phyloP scores from a whole-genome alignment of 2,888 invertebrate genomes.

The Coecobrya sp. region DNA sequence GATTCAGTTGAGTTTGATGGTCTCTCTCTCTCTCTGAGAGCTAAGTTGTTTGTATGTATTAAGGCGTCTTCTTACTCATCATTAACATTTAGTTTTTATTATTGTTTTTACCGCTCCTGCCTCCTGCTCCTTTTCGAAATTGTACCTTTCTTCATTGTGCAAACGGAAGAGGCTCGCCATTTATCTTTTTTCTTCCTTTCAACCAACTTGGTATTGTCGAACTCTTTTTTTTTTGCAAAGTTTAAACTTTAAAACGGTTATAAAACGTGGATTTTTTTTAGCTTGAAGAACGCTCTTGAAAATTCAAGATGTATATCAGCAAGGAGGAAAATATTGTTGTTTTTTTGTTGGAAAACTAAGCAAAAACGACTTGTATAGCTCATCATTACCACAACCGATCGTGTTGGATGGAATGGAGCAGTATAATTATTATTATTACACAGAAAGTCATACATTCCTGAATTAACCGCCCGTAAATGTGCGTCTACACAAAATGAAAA shows the following conservation, averaged over 20 bases:
- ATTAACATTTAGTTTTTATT: constrained; percentile 11
- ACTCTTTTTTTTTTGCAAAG: neutral
- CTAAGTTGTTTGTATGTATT: neutral
- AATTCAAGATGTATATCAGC: neutral
- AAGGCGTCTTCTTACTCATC: neutral
- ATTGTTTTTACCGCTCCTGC: neutral
- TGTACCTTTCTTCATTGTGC: neutral
- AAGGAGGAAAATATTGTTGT: neutral
- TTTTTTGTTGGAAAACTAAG: neutral
- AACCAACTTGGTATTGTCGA: neutral
- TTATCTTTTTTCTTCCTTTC: neutral
- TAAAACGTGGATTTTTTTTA: neutral
- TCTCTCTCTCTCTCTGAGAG: neutral
- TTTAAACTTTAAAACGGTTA: neutral
- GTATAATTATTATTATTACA: constrained; percentile 18
- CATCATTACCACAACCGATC: constrained; percentile 46
- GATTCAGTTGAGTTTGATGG: constrained; percentile 6
- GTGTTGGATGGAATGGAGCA: constrained; percentile 36
- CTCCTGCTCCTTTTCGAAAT: neutral
- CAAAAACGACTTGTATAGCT: neutral
- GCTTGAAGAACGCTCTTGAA: neutral
- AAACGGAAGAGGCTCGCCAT: neutral
- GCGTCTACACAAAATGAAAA: constrained; percentile 23
- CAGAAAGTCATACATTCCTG: neutral
- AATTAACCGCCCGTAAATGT: constrained; percentile 6